Percentiles rank a stretch among this genome's conserved stretches.
Evolutionary conservation across 2,888 invertebrate genomes (phyloP).

Genomic region (Erebia epiphron): DNA sequence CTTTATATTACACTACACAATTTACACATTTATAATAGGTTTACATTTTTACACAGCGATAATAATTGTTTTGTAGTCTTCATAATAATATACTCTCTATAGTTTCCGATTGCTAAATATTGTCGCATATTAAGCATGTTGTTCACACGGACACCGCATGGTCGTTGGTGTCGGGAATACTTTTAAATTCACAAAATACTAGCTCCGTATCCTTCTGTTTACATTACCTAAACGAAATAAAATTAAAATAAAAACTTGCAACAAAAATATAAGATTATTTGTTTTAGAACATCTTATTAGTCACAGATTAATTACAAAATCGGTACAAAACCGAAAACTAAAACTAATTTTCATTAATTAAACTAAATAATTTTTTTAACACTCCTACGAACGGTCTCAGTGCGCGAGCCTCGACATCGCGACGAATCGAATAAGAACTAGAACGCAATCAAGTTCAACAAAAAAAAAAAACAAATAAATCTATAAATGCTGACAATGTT

Average conservation of each 20-base stretch:
- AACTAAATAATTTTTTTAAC: conserved; percentile 62
- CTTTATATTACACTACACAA: conserved; percentile 80
- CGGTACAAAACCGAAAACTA: conserved; percentile 58
- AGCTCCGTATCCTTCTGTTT: conserved; percentile 47
- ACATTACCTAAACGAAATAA: conserved; percentile 40
- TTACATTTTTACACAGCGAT: conserved; percentile 82
- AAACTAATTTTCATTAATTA: conserved; percentile 60
- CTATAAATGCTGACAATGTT: conserved; percentile 82
- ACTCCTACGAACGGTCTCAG: conserved; percentile 56
- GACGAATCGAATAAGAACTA: conserved; percentile 51
- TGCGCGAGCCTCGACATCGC: conserved; percentile 56
- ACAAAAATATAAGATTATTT: conserved; percentile 51
- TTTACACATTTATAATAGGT: conserved; percentile 79
- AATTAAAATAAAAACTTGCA: conserved; percentile 52
- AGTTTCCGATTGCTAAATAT: conserved; percentile 80
- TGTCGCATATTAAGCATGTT: conserved; percentile 80
- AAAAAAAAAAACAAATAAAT: conserved; percentile 59
- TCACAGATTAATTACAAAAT: conserved; percentile 59
- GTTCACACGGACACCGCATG: conserved; percentile 63
- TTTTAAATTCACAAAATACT: conserved; percentile 61
- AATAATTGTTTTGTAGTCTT: conserved; percentile 80
- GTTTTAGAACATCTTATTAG: conserved; percentile 62
- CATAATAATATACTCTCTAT: conserved; percentile 77
- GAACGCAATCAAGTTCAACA: conserved; percentile 43
- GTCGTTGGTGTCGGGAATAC: conserved; percentile 61